Conservation (phyloP, 2,797 vertebrate genomes). For the Chaenodraco wilsoni region DNA sequence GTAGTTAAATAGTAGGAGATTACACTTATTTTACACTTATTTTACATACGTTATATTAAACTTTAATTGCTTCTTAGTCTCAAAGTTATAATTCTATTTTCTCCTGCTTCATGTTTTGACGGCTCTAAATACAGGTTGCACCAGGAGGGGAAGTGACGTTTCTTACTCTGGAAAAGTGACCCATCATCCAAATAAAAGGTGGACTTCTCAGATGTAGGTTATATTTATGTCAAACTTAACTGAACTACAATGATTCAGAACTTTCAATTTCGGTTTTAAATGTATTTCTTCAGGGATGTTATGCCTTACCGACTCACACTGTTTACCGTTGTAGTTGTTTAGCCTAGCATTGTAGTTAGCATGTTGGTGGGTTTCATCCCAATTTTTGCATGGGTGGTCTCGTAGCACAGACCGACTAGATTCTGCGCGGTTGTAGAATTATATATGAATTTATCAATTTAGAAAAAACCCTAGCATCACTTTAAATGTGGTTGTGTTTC, state of each 20-base stretch:
- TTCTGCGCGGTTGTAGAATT: slow-evolving; percentile 40
- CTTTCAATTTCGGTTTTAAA: background rate
- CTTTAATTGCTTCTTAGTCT: no score
- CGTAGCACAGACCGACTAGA: slow-evolving; percentile 18
- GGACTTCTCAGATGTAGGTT: slow-evolving; percentile 9
- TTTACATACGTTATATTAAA: background rate
- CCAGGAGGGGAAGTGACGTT: slow-evolving; percentile 67
- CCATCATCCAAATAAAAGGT: slow-evolving; percentile 78
- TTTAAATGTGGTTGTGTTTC: background rate
- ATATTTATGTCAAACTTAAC: background rate
- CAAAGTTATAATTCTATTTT: background rate
- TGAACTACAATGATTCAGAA: accelerated
- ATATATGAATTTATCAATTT: background rate
- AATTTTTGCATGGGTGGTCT: slow-evolving; percentile 84
- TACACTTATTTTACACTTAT: accelerated
- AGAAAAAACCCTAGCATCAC: background rate
- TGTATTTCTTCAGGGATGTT: background rate
- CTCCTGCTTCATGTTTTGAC: background rate
- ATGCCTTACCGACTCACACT: accelerated
- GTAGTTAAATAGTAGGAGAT: accelerated
- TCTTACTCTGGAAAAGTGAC: slow-evolving; percentile 61
- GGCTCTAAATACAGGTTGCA: slow-evolving; percentile 24
- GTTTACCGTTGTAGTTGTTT: background rate
- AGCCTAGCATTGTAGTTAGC: slow-evolving; percentile 39
- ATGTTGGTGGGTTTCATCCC: slow-evolving; percentile 27